These are phyloP conservation scores for Sussaba pulchella DNA, from an alignment of 2,888 invertebrate species.

Conservation along the genomic window DNA sequence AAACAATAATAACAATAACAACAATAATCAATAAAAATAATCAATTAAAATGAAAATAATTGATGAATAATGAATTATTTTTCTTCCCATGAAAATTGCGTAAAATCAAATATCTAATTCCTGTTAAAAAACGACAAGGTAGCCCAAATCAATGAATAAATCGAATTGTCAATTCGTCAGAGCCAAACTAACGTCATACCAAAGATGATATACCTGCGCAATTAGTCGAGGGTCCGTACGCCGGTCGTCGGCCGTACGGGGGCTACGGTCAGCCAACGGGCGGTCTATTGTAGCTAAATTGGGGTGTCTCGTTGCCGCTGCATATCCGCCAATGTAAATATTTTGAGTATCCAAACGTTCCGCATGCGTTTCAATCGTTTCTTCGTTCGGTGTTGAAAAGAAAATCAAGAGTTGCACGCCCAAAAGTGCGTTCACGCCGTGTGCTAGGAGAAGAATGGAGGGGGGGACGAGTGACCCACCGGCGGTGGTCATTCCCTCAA, in stretches of 20 bases:
- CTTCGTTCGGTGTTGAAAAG: constrained; percentile 32
- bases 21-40: no score
- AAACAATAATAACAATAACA: no score
- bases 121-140: background rate
- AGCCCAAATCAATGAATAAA: background rate
- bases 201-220: constrained; percentile 40
- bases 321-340: constrained; percentile 70
- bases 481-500: background rate
- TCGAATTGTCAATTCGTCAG: no score
- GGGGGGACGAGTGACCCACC: constrained; percentile 11
- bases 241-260: background rate
- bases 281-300: constrained; percentile 23
- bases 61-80: no score
- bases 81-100: background rate
- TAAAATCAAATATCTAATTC: background rate
- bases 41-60: no score
- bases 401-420: constrained; percentile 38
- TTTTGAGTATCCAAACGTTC: constrained; percentile 64
- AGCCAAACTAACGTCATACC: background rate
- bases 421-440: background rate
- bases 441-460: background rate
- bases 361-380: constrained; percentile 12
- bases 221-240: constrained; percentile 34
- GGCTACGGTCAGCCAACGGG: background rate
- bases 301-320: constrained; percentile 17